These are phyloP conservation scores for Novumbra hubbsi DNA, from an alignment of 2,797 vertebrate species.

Conservation along the genomic window DNA sequence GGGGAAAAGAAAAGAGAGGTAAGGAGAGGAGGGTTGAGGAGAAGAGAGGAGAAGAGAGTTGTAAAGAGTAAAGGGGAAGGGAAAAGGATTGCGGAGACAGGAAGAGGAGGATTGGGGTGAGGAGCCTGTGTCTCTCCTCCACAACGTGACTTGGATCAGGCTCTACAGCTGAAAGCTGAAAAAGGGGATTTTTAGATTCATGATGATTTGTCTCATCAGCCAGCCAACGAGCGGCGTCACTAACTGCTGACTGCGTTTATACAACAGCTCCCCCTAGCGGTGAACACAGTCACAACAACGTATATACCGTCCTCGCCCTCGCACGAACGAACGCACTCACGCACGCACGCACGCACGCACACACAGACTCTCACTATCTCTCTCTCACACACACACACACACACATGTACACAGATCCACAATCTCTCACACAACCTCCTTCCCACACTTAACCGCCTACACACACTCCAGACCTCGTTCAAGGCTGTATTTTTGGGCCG, in stretches of 20 bases:
- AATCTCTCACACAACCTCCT: neutral
- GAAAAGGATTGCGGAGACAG: neutral
- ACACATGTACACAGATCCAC: neutral
- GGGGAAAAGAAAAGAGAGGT: neutral
- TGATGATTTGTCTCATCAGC: conserved; percentile 57
- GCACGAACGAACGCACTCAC: neutral
- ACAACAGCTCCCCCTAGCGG: conserved; percentile 9
- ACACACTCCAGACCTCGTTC: neutral
- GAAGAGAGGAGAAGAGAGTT: neutral
- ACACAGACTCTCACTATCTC: neutral
- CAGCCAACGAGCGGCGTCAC: neutral
- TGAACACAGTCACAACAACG: neutral
- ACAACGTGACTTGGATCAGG: conserved; percentile 78
- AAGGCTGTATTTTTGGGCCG: conserved; percentile 11
- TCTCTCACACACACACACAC: neutral
- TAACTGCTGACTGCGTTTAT: neutral
- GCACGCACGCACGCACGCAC: neutral
- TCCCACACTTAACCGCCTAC: neutral
- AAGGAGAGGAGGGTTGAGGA: neutral
- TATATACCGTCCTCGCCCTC: neutral
- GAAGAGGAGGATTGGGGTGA: neutral
- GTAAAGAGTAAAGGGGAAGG: neutral
- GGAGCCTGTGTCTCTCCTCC: conserved; percentile 62
- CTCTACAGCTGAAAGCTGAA: conserved; percentile 40
- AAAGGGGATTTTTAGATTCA: conserved; percentile 70